phyloP scores from a whole-genome alignment of 2,797 vertebrate species.

The Danio kyathit region DNA sequence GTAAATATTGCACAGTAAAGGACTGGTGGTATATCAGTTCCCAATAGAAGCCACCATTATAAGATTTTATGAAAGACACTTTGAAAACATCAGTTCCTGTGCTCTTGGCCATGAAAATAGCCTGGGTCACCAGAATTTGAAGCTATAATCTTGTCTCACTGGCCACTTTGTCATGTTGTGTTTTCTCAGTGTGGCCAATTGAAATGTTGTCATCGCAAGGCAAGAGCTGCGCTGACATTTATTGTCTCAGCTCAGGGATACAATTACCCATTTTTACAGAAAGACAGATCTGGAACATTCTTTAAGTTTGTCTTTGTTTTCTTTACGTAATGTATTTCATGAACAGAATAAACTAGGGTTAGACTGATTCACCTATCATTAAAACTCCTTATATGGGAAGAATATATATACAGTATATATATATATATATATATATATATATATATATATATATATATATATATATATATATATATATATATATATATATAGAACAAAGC shows the following conservation, averaged over 20 bases:
- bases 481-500: not conserved
- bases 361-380: slow-evolving; percentile 47
- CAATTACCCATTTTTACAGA: slow-evolving; percentile 41
- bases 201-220: slow-evolving; percentile 37
- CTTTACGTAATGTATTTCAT: slow-evolving; percentile 37
- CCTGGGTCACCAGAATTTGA: slow-evolving; percentile 55
- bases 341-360: not conserved
- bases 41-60: slow-evolving; percentile 27
- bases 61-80: slow-evolving; percentile 59
- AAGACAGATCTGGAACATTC: not conserved
- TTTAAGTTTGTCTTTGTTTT: slow-evolving; percentile 10
- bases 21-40: slow-evolving; percentile 40
- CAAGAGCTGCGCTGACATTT: slow-evolving; percentile 49
- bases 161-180: slow-evolving; percentile 54
- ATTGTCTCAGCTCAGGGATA: slow-evolving; percentile 49
- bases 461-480: too few species aligned
- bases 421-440: too few species aligned
- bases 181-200: slow-evolving; percentile 55
- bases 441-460: too few species aligned
- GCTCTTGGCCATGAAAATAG: slow-evolving; percentile 48
- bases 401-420: too few species aligned
- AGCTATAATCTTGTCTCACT: slow-evolving; percentile 57
- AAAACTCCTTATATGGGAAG: slow-evolving; percentile 44
- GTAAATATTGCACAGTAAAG: slow-evolving; percentile 50
- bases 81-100: slow-evolving; percentile 52